Conservation (phyloP, 2,113 vertebrate species). For the Perca schrenkii region DNA sequence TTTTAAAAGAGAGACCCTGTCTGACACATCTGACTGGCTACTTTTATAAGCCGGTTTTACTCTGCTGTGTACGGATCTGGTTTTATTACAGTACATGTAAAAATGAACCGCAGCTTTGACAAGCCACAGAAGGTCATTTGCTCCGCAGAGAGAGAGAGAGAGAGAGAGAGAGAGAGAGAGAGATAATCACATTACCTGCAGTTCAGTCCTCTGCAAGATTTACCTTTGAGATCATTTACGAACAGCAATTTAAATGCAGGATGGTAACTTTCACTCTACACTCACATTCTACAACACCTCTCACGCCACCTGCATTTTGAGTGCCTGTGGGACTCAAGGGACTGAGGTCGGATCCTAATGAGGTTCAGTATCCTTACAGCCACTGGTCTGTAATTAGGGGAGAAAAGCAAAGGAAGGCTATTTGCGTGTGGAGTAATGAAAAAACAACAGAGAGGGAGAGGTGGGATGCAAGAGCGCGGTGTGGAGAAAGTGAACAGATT, state of each 20-base stretch:
- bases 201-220: slow-evolving; percentile 38
- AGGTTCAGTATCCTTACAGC: slow-evolving; percentile 26
- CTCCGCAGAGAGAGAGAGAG: neutral
- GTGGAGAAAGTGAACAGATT: slow-evolving; percentile 31
- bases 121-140: slow-evolving; percentile 47
- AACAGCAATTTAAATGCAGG: slow-evolving; percentile 50
- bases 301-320: slow-evolving; percentile 51
- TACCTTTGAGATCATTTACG: slow-evolving; percentile 36
- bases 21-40: slow-evolving; percentile 23
- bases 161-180: neutral
- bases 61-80: neutral
- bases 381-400: slow-evolving; percentile 28
- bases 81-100: slow-evolving; percentile 6
- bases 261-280: slow-evolving; percentile 21
- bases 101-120: slow-evolving; percentile 40
- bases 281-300: slow-evolving; percentile 22
- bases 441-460: slow-evolving; percentile 22
- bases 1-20: slow-evolving; percentile 48
- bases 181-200: slow-evolving; percentile 47
- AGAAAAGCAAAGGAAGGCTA: slow-evolving; percentile 28
- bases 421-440: slow-evolving; percentile 35
- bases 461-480: neutral
- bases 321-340: slow-evolving; percentile 43
- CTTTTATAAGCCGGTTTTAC: slow-evolving; percentile 26
- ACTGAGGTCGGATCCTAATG: slow-evolving; percentile 11